Evolutionary conservation across 2,888 invertebrate genomes (phyloP), one percentile per base, ranked within the genome.

Genomic region (Epinotia bilunana): DNA sequence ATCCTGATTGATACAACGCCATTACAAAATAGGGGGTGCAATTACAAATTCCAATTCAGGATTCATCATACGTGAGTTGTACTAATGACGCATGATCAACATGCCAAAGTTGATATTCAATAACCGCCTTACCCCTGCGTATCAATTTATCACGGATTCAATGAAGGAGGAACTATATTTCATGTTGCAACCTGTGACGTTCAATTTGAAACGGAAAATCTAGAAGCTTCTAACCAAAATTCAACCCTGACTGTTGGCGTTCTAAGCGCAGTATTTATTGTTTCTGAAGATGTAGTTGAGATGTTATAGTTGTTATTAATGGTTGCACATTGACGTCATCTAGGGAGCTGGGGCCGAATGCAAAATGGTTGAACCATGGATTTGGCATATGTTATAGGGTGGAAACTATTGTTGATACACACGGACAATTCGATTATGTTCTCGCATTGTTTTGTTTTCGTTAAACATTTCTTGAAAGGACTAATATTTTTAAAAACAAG

Each of bases 131-230:
- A 86, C 91, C 89, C 89, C 87, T 85, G 86, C 84, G 84, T 89
- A 92, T 92, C 92, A 93, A 94, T 93, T 93, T 93, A 94, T 94
- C 93, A 93, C 87, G 82, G 86, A 88, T 91, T 92, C 93, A 92
- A 93, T 94, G 93, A 93, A 93, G 93, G 93, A 88, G 89, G 90
- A 92, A 91, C 91, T 92, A 92, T 93, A 92, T 91, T 92, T 93
- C 92, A 92, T 90, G 86, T 83, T 87, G 86, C 89, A 87, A 84
- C 88, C 87, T 91, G 90, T 83, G 83, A 85, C 83, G 78, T 77
- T 75, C 79, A 83, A 83, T 83, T 75, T 49, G 13, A 2, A 18
- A 55, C 5, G 2, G 1, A 2, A 76, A 79, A 18, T n/a, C 20
- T 6, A n/a, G 69, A 70, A 13, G 2, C 13, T 9, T 9, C 0